phyloP scores from a whole-genome alignment of 2,888 invertebrate genomes.

The Cheilosia impressa region DNA sequence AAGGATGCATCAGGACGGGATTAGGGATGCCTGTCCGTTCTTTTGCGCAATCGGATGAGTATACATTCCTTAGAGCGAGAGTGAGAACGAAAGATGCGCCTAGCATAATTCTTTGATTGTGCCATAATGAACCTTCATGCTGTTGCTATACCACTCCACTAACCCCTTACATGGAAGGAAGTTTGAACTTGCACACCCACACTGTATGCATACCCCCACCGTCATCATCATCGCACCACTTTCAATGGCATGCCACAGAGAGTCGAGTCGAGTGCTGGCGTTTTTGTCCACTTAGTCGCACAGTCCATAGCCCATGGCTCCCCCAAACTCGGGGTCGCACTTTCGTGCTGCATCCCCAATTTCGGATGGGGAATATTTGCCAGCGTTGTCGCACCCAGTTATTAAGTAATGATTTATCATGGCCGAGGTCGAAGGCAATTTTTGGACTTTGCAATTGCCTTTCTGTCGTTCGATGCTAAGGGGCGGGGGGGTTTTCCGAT shows the following conservation, averaged over 20 bases:
- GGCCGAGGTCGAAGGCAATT: conserved; percentile 71
- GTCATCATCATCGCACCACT: conserved; percentile 33
- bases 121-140: conserved; percentile 67
- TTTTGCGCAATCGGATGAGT: background rate
- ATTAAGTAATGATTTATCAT: conserved; percentile 75
- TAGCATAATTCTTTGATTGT: conserved; percentile 70
- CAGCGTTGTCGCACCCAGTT: conserved; percentile 76
- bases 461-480: conserved; percentile 19
- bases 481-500: conserved; percentile 34
- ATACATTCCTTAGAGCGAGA: conserved; percentile 46
- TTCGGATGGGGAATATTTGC: conserved; percentile 74
- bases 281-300: conserved; percentile 47
- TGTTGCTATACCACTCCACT: conserved; percentile 39
- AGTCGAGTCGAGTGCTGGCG: conserved; percentile 32
- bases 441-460: conserved; percentile 73
- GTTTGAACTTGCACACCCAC: conserved; percentile 36
- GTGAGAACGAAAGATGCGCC: background rate
- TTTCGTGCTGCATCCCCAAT: conserved; percentile 53
- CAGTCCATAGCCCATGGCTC: background rate
- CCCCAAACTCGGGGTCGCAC: conserved; percentile 18
- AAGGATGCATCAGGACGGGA: conserved; percentile 52
- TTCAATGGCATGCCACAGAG: conserved; percentile 20
- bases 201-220: conserved; percentile 5
- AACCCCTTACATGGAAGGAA: conserved; percentile 40
- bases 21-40: conserved; percentile 40